Evolutionary conservation across 2,113 vertebrate species (phyloP).

Genomic region (Microcebus lehilahytsara): DNA sequence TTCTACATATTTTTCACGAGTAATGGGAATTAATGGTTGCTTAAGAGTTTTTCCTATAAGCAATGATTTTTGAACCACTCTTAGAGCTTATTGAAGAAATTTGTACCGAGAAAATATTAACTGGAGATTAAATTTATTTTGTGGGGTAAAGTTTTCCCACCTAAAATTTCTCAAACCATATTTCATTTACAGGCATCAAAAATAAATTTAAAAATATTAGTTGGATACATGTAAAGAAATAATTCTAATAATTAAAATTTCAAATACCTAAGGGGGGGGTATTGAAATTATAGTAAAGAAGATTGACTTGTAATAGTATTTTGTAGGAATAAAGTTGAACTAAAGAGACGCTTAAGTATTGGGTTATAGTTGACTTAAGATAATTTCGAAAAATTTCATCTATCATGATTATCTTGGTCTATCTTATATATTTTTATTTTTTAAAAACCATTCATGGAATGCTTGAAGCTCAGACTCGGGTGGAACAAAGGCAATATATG

Average conservation of each 20-base stretch:
- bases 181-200: not conserved
- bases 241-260: not conserved
- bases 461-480: no score
- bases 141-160: not conserved
- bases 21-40: not conserved
- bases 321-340: not conserved
- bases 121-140: not conserved
- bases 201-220: conserved; percentile 2
- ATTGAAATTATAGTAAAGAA: conserved; percentile 14
- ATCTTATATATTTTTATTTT: not conserved
- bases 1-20: not conserved
- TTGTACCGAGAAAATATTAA: not conserved
- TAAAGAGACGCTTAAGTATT: not conserved
- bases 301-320: not conserved
- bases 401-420: not conserved
- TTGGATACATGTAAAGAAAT: conserved; percentile 5
- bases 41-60: conserved; percentile 17
- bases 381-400: not conserved
- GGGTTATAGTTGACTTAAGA: not conserved
- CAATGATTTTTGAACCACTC: not conserved
- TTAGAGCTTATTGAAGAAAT: conserved; percentile 17
- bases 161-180: not conserved
- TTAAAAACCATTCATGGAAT: no score
- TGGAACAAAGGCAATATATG: no score
- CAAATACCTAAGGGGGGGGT: not conserved